Evolutionary conservation across 1,140 invertebrate species (phyloP), one percentile per base, ranked within the genome.

Genomic region (Heliconius hewitsoni): DNA sequence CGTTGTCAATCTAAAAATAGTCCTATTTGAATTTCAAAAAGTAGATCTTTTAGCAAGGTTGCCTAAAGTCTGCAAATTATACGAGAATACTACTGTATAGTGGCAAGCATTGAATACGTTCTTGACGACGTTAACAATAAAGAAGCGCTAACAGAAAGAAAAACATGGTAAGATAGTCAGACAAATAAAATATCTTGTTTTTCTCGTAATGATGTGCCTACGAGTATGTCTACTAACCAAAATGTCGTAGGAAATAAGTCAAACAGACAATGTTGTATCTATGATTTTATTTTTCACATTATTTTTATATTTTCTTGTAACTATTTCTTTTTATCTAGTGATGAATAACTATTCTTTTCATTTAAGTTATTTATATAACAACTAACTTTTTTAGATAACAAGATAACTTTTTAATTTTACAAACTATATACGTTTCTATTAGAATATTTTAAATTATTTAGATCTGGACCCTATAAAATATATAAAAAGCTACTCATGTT

Each of bases 151-250:
- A 66, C 27, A 66, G 60, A 66, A 66, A 66, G 39, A 76, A 76
- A 71, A 42, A 76, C 13, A 70, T 70, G 34, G 60, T 23, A 55
- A 76, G 74, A 76, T 76, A 60, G 74, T 76, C 57, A 70, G 74
- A 46, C 74, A 76, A 39, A 42, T 70, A 71, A 76, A 75, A 72
- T 39, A 75, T 76, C 60, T 70, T 50, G 74, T 76, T 76, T 76
- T 71, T 34, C 39, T 71, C 37, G 37, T 76, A 34, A 34, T 34
- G 30, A 34, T 34, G 30, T 34, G 30, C 27, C 27, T 66, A 46
- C 13, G 42, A 46, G 42, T 46, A 66, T 30, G 27, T 37, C 72
- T 74, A 74, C 23, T 60, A 66, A 74, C 72, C 71, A 73, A 76
- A 23, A 78, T 3, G 66, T 46, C 77, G 77, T 73, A 39, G 19